Evolutionary conservation across 2,797 vertebrate species (phyloP).

Genomic region (Sparidentex hasta): DNA sequence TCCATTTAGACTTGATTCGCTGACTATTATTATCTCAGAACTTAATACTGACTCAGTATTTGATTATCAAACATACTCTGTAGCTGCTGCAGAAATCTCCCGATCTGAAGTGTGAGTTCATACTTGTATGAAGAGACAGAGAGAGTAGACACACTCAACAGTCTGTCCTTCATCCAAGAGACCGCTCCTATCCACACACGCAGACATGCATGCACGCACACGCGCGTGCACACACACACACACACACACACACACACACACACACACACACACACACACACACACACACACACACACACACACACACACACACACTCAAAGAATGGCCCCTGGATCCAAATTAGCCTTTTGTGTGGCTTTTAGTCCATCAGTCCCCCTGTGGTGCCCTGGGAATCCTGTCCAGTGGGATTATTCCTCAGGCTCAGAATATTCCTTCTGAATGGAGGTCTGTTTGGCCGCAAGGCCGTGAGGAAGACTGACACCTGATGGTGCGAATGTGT

Average conservation of each 20-base stretch:
- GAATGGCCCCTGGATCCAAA: slow-evolving; percentile 69
- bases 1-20: background rate
- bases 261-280: slow-evolving; percentile 22
- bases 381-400: slow-evolving; percentile 69
- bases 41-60: background rate
- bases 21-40: background rate
- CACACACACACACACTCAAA: slow-evolving; percentile 20
- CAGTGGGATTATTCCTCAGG: slow-evolving; percentile 75
- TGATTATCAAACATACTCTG: background rate
- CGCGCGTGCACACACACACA: slow-evolving; percentile 14
- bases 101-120: background rate
- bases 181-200: slow-evolving; percentile 32
- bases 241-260: slow-evolving; percentile 45
- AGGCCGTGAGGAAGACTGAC: slow-evolving; percentile 30
- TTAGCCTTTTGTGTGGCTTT: slow-evolving; percentile 76
- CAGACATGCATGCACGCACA: slow-evolving; percentile 31
- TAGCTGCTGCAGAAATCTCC: background rate
- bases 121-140: background rate
- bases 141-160: slow-evolving; percentile 50
- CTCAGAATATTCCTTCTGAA: slow-evolving; percentile 73
- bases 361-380: slow-evolving; percentile 70
- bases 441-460: slow-evolving; percentile 72
- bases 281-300: slow-evolving; percentile 48
- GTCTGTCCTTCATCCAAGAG: slow-evolving; percentile 35
- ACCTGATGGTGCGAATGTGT: slow-evolving; percentile 31